Percentiles rank a stretch among this genome's conserved stretches.
phyloP scores from a whole-genome alignment of 2,888 invertebrate genomes.

The Bibio marci region DNA sequence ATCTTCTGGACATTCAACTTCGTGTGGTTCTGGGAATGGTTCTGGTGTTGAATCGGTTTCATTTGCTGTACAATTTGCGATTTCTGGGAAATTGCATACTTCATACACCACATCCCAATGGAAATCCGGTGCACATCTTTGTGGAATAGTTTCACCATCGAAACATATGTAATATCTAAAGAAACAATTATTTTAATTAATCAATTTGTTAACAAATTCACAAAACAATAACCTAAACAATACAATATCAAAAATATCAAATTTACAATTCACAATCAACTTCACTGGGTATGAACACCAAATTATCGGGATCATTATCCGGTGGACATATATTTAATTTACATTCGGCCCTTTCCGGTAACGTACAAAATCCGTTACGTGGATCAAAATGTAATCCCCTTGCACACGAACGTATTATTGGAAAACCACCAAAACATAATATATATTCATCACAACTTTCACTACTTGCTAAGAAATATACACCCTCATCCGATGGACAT shows the following conservation, averaged over 20 bases:
- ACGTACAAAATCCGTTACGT: neutral
- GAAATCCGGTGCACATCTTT: neutral
- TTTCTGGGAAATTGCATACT: neutral
- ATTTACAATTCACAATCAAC: neutral
- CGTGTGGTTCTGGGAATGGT: neutral
- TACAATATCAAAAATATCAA: no score
- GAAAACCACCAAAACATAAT: neutral
- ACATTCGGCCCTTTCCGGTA: neutral
- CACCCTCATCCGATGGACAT: neutral
- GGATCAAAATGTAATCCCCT: neutral
- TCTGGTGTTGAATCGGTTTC: neutral
- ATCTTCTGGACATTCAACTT: neutral
- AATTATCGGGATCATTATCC: neutral
- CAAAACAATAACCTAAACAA: no score
- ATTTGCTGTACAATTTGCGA: neutral
- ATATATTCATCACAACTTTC: neutral
- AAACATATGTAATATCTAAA: neutral
- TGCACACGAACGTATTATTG: neutral
- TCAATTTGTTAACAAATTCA: no score
- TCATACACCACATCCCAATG: neutral
- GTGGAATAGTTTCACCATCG: neutral
- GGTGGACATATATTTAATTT: neutral
- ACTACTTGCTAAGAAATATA: neutral
- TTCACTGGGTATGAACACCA: neutral
- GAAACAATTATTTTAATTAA: no score